Conservation (phyloP, 1,140 invertebrate species). For the Eumeta japonica region DNA sequence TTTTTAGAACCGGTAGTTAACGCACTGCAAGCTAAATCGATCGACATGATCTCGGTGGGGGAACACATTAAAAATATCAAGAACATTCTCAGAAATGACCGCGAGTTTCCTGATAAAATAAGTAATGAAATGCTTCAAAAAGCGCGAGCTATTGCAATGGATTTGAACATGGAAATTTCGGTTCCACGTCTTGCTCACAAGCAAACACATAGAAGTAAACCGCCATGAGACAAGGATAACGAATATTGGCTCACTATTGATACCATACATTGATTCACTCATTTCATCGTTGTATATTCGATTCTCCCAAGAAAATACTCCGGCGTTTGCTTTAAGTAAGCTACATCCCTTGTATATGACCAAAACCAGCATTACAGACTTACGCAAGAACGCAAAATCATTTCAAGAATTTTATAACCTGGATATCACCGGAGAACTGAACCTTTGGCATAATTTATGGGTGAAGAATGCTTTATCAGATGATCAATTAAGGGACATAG, state of each 20-base stretch:
- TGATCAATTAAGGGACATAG: not conserved
- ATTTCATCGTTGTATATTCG: slow-evolving; percentile 10
- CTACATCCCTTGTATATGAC: not conserved
- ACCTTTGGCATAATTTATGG: not conserved
- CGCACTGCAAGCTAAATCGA: no score
- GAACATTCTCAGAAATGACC: slow-evolving; percentile 8
- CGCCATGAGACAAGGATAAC: not conserved
- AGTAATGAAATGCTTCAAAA: slow-evolving; percentile 5
- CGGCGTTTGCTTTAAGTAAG: slow-evolving; percentile 1
- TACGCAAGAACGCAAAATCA: slow-evolving; percentile 1
- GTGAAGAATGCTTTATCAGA: no score
- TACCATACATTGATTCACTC: slow-evolving; percentile 14
- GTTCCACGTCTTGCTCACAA: slow-evolving; percentile 1
- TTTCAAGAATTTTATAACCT: slow-evolving; percentile 1
- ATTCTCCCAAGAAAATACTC: not conserved
- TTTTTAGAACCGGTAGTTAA: slow-evolving; percentile 16
- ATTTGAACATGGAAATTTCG: slow-evolving; percentile 1
- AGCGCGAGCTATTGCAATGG: slow-evolving; percentile 7
- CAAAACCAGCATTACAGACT: not conserved
- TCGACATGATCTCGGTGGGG: slow-evolving; percentile 10
- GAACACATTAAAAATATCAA: slow-evolving; percentile 10
- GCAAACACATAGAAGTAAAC: not conserved
- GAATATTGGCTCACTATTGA: slow-evolving; percentile 10
- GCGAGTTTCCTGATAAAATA: slow-evolving; percentile 2
- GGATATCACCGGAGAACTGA: slow-evolving; percentile 1